These are phyloP conservation scores for Liasis olivaceus DNA, from an alignment of 2,797 vertebrate species.

Conservation along the genomic window DNA sequence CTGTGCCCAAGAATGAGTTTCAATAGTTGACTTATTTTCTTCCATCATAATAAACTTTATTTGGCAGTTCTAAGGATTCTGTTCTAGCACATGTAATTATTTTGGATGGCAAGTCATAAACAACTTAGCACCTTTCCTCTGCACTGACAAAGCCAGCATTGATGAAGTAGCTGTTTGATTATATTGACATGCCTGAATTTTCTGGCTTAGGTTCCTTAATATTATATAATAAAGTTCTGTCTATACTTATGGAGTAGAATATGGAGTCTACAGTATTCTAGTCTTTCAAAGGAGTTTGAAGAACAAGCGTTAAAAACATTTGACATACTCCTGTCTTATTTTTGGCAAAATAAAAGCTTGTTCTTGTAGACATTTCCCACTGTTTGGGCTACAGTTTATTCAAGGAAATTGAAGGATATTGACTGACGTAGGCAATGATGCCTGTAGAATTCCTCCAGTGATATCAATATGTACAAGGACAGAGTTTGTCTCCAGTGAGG, in stretches of 20 bases:
- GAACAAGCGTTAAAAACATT: accelerated
- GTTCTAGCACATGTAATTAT: constrained; percentile 50
- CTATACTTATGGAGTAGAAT: background rate
- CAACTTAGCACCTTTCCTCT: constrained; percentile 44
- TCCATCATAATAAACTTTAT: constrained; percentile 52
- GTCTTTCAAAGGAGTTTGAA: background rate
- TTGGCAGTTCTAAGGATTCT: constrained; percentile 54
- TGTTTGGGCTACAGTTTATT: background rate
- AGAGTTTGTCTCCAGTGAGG: background rate
- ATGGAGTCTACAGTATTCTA: constrained; percentile 2
- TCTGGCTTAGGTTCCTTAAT: background rate
- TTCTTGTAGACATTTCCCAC: background rate
- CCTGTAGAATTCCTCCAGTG: background rate
- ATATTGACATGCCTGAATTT: background rate
- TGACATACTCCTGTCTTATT: background rate
- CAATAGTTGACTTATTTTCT: constrained; percentile 40
- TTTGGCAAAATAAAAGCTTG: background rate
- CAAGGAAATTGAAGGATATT: background rate
- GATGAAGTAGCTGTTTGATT: constrained; percentile 38
- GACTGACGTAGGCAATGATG: background rate
- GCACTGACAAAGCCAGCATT: constrained; percentile 21
- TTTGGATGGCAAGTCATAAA: constrained; percentile 43
- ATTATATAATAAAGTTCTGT: accelerated
- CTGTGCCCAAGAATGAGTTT: constrained; percentile 43
- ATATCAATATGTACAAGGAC: background rate